phyloP scores from a whole-genome alignment of 2,797 vertebrate genomes.

The Bradypodion ventrale region DNA sequence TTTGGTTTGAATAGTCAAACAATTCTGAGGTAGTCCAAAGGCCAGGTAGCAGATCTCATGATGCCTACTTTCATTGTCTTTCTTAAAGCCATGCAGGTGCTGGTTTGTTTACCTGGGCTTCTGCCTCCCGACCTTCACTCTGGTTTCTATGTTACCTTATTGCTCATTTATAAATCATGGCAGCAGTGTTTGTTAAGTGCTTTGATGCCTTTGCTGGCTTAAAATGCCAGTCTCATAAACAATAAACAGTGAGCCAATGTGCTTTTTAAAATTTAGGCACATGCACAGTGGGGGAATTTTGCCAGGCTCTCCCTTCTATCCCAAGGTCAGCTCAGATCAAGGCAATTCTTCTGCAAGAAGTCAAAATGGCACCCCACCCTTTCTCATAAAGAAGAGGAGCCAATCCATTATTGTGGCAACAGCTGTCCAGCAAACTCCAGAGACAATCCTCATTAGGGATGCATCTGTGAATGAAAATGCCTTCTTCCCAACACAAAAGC shows the following conservation, averaged over 20 bases:
- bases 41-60: slow-evolving; percentile 59
- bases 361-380: slow-evolving; percentile 20
- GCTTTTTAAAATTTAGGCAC: slow-evolving; percentile 51
- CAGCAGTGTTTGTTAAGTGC: slow-evolving; percentile 45
- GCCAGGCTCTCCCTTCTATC: slow-evolving; percentile 38
- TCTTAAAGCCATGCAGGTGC: slow-evolving; percentile 58
- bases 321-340: slow-evolving; percentile 39
- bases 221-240: slow-evolving; percentile 39
- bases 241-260: slow-evolving; percentile 46
- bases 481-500: neutral
- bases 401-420: slow-evolving; percentile 17
- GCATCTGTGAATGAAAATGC: neutral
- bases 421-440: slow-evolving; percentile 30
- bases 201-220: slow-evolving; percentile 61
- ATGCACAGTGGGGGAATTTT: slow-evolving; percentile 32
- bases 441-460: slow-evolving; percentile 22
- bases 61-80: slow-evolving; percentile 51
- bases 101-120: slow-evolving; percentile 51
- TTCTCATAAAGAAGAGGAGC: slow-evolving; percentile 55
- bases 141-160: slow-evolving; percentile 48
- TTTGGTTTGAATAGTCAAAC: slow-evolving; percentile 43
- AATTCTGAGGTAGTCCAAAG: slow-evolving; percentile 56
- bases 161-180: slow-evolving; percentile 43
- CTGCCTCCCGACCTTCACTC: neutral
- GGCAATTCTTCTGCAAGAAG: slow-evolving; percentile 20